Base-by-base conservation (phyloP, 2,888 invertebrate genomes). In the Aphidius colemani region DNA sequence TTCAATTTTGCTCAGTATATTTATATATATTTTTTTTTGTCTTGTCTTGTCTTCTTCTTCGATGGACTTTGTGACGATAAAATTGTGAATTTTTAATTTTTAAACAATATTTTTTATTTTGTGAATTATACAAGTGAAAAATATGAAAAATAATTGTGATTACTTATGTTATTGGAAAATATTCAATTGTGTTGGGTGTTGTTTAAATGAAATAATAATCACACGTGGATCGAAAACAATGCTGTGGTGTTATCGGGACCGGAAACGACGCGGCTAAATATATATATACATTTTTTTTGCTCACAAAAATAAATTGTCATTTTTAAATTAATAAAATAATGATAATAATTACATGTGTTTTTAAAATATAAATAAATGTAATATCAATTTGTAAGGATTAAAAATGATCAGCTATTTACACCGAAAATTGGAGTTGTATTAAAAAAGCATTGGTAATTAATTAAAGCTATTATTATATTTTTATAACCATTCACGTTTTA, bases 191-290 rank as follows among this genome's bases (percentile, higher is more conserved):
- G n/a, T 11, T 53, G 50, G 13, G 39, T 58, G 57, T 50, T 51
- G 51, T 50, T 57, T 57, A 18, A 53, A 58, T 57, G 43, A 44
- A 50, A 48, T 48, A 49, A 66, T 63, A 61, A 67, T 63, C 67
- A 68, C 72, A 71, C 67, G 67, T 69, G 67, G 68, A 69, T 71
- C 70, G 71, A 70, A 71, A 71, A 66, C 71, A 70, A 68, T 71
- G 69, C 70, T 67, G 67, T 30, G 3, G 30, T 30, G 30, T 30
- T 30, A 30, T 30, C 69, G 67, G 70, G 70, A 72, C 74, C 73
- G 73, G 73, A 76, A 75, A 71, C 72, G 74, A 70, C 70, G 72
- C 72, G 71, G 65, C 65, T 63, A 66, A 64, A 66, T 30, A 30
- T 30, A 18, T 2, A 18, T 18, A 18, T 18, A 18, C 2, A 30